These are phyloP conservation scores for Amblyteles armatorius DNA, from an alignment of 2,888 invertebrate species.

Conservation along the genomic window DNA sequence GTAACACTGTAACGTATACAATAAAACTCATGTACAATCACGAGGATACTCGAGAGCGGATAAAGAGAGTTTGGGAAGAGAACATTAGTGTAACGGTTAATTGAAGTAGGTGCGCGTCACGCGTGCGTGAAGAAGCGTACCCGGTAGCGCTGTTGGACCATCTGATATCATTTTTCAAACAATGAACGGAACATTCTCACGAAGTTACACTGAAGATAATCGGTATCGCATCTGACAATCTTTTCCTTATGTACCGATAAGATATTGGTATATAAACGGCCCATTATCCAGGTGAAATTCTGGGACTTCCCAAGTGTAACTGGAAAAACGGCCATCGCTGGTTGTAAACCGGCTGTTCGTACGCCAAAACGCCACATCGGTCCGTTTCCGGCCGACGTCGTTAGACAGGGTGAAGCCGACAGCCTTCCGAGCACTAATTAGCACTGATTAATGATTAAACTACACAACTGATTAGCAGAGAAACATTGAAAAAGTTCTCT, in stretches of 20 bases:
- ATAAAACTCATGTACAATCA: constrained; percentile 44
- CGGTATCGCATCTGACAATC: not conserved
- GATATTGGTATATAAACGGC: not conserved
- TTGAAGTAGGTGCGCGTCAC: constrained; percentile 34
- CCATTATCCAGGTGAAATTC: not conserved
- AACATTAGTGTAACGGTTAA: constrained; percentile 56
- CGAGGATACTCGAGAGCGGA: constrained; percentile 25
- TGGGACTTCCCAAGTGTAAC: too few species aligned
- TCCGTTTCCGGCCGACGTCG: too few species aligned
- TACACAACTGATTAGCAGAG: too few species aligned
- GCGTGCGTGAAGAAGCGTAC: not conserved
- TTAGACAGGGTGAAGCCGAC: too few species aligned
- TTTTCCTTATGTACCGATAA: not conserved
- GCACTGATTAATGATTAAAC: too few species aligned
- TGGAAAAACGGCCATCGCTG: too few species aligned
- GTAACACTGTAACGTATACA: constrained; percentile 55
- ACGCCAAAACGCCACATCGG: too few species aligned
- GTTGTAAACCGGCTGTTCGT: too few species aligned
- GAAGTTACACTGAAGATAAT: constrained; percentile 33
- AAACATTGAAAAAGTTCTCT: too few species aligned
- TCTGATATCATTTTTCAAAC: constrained; percentile 51
- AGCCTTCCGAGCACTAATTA: too few species aligned
- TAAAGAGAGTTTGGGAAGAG: constrained; percentile 39
- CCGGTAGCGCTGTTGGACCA: not conserved
- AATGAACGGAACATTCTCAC: constrained; percentile 42